These are phyloP conservation scores for Calliscelio sp. DNA, from an alignment of 2,888 invertebrate genomes.

Conservation along the genomic window DNA sequence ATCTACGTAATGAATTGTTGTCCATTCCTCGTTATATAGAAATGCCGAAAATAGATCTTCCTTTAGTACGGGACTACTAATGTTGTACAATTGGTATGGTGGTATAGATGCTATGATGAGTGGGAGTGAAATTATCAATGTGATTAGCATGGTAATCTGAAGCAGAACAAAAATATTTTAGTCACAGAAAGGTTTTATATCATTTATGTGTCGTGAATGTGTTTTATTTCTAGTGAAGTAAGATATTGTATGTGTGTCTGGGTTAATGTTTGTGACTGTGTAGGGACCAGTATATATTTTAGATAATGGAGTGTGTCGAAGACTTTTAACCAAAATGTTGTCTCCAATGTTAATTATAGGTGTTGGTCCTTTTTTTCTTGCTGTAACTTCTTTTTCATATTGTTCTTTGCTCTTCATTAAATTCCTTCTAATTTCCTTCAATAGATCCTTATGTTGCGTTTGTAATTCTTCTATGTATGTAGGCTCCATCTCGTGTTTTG, in stretches of 20 bases:
- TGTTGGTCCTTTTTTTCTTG: conserved; percentile 26
- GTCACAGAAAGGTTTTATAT: conserved; percentile 12
- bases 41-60: conserved; percentile 6
- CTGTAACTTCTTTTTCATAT: conserved; percentile 11
- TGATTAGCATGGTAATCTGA: not conserved
- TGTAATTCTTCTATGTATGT: not conserved
- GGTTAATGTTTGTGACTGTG: conserved; percentile 1
- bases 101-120: not conserved
- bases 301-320: not conserved
- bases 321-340: conserved; percentile 16
- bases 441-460: not conserved
- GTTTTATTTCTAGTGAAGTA: conserved; percentile 7
- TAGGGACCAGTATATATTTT: conserved; percentile 20
- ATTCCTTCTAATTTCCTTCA: conserved; percentile 9
- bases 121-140: not conserved
- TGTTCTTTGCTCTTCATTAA: conserved; percentile 12
- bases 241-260: conserved; percentile 16
- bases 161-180: conserved; percentile 4
- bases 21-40: conserved; percentile 28
- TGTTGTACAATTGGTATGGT: not conserved
- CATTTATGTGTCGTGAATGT: conserved; percentile 12
- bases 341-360: conserved; percentile 16
- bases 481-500: not conserved
- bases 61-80: conserved; percentile 3
- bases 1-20: conserved; percentile 10